Conservation (phyloP, 2,888 invertebrate species). For the Heliothis peltigera region DNA sequence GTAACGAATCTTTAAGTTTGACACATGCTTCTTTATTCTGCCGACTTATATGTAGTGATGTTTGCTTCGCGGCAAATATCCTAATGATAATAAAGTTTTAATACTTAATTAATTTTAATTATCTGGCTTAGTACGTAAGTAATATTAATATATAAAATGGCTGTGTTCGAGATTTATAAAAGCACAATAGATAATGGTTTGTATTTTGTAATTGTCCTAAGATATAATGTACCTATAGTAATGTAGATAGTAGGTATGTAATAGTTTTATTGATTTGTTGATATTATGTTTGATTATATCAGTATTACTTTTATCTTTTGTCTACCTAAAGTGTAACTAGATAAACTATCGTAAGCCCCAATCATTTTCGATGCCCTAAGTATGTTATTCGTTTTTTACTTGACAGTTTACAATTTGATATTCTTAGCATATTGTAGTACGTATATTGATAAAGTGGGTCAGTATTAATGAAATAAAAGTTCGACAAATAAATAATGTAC, state of each 20-base stretch:
- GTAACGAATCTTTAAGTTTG: background rate
- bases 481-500: conserved; percentile 44
- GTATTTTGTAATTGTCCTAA: conserved; percentile 72
- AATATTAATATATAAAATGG: conserved; percentile 84
- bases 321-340: conserved; percentile 1
- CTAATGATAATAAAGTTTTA: conserved; percentile 28
- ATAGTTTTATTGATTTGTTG: conserved; percentile 8
- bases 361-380: conserved; percentile 36
- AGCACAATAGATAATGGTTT: conserved; percentile 81
- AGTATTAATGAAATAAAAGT: conserved; percentile 53
- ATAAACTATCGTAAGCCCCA: conserved; percentile 36
- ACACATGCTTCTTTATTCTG: background rate
- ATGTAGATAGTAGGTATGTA: conserved; percentile 51
- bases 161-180: conserved; percentile 86
- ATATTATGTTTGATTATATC: conserved; percentile 18
- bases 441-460: conserved; percentile 48
- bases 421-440: conserved; percentile 38
- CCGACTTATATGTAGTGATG: conserved; percentile 1
- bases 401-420: conserved; percentile 21
- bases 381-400: conserved; percentile 38
- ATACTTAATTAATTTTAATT: conserved; percentile 37
- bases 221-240: conserved; percentile 40
- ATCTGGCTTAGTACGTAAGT: conserved; percentile 64
- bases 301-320: conserved; percentile 16
- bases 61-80: conserved; percentile 11